A percentile compares a stretch with the other conserved stretches of the same genome.
phyloP scores from a whole-genome alignment of 2,113 vertebrate genomes.

The Oryzias celebensis region DNA sequence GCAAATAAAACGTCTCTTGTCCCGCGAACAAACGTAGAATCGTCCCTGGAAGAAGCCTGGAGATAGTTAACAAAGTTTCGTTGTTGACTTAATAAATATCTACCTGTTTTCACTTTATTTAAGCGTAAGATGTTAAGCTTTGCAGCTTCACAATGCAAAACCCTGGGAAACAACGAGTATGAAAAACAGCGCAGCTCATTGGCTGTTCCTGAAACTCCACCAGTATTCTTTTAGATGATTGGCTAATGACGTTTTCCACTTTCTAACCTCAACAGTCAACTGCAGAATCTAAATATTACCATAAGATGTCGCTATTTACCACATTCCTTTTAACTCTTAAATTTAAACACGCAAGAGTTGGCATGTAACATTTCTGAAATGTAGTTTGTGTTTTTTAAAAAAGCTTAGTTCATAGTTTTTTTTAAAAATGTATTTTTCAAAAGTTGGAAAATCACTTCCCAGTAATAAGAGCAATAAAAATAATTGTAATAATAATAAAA shows the following conservation, averaged over 20 bases:
- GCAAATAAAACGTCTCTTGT: not conserved
- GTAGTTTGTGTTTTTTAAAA: too few relatives aligned
- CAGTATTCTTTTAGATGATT: slow-evolving; percentile 46
- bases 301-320: slow-evolving; percentile 44
- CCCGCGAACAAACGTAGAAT: too few relatives aligned
- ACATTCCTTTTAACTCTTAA: not conserved
- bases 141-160: slow-evolving; percentile 10
- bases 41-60: too few relatives aligned
- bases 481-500: not conserved
- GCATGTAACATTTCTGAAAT: too few relatives aligned
- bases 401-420: not conserved
- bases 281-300: not conserved
- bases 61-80: accelerated
- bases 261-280: accelerated
- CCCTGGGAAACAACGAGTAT: not conserved
- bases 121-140: not conserved
- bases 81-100: not conserved
- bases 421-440: not conserved
- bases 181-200: slow-evolving; percentile 36
- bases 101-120: slow-evolving; percentile 32
- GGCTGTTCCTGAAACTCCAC: not conserved
- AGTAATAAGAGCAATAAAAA: too few relatives aligned
- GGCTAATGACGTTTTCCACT: not conserved
- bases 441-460: too few relatives aligned
- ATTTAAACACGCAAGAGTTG: too few relatives aligned